Evolutionary conservation across 2,113 vertebrate species (phyloP).

Genomic region (Phylloscopus trochilus): DNA sequence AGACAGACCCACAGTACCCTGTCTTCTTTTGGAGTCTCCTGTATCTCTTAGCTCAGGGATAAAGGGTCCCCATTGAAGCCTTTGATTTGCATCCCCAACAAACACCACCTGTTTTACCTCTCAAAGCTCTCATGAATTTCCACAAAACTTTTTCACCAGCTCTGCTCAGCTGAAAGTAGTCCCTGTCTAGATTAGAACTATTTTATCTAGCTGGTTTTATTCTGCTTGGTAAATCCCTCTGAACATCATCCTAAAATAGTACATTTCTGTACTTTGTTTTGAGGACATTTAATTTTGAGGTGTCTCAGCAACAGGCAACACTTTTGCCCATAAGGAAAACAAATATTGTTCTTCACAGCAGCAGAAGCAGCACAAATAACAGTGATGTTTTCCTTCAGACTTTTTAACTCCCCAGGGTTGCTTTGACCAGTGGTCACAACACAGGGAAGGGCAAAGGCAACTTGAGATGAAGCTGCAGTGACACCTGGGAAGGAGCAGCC

Average conservation of each 20-base stretch:
- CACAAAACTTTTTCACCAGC: not conserved
- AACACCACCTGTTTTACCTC: not conserved
- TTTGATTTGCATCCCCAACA: not conserved
- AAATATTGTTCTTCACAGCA: not conserved
- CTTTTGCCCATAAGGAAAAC: not conserved
- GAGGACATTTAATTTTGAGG: not conserved
- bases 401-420: rapidly evolving
- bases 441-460: not conserved
- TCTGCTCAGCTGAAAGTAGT: not conserved
- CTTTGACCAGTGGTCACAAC: not conserved
- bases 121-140: not conserved
- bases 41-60: not conserved
- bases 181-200: not conserved
- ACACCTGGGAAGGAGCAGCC: not conserved
- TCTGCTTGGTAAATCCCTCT: not conserved
- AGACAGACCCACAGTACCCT: not conserved
- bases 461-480: not conserved
- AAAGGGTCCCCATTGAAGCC: not conserved
- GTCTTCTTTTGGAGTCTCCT: not conserved
- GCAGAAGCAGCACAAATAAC: not conserved
- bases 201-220: not conserved
- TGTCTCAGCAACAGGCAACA: not conserved
- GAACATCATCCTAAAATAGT: not conserved
- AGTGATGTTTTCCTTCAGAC: not conserved
- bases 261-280: not conserved